Percentiles rank a stretch among this genome's conserved stretches.
Evolutionary conservation across 2,797 vertebrate species (phyloP).

Genomic region (Pelodytes ibericus): DNA sequence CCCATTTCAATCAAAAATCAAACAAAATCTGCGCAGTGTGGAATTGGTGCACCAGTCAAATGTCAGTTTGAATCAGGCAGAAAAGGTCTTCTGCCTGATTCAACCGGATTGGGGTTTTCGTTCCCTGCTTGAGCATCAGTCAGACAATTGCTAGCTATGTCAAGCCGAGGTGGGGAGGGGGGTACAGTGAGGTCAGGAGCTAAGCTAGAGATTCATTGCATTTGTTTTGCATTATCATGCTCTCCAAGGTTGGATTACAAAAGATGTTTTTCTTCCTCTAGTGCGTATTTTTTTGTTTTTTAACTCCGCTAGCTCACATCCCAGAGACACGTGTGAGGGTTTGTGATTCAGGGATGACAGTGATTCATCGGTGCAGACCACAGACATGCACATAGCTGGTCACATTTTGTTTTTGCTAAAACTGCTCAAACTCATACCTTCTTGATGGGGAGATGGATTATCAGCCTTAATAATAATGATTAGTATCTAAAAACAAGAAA

Average conservation of each 20-base stretch:
- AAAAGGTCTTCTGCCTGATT: too few relatives aligned
- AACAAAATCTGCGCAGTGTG: too few relatives aligned
- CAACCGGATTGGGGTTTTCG: too few relatives aligned
- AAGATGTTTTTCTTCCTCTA: conserved; percentile 34
- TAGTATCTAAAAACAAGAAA: too few relatives aligned
- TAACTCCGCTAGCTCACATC: conserved; percentile 1
- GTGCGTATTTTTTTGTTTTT: conserved; percentile 38
- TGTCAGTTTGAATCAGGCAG: too few relatives aligned
- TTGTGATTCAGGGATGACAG: conserved; percentile 14
- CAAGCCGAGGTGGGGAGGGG: too few relatives aligned
- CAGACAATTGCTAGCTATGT: conserved; percentile 1
- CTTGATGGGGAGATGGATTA: too few relatives aligned
- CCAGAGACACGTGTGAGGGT: conserved; percentile 5
- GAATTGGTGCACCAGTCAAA: too few relatives aligned
- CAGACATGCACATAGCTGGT: conserved; percentile 1
- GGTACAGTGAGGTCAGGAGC: conserved; percentile 33
- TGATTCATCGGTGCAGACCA: conserved; percentile 21
- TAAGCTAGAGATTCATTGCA: conserved; percentile 15
- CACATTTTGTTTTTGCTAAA: neutral
- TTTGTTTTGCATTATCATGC: conserved; percentile 36
- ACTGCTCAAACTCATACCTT: neutral
- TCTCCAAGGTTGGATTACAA: conserved; percentile 37
- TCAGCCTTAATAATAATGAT: too few relatives aligned
- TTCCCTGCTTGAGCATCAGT: too few relatives aligned
- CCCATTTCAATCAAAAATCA: too few relatives aligned